phyloP scores from a whole-genome alignment of 2,113 vertebrate species.

The Chunga burmeisteri region DNA sequence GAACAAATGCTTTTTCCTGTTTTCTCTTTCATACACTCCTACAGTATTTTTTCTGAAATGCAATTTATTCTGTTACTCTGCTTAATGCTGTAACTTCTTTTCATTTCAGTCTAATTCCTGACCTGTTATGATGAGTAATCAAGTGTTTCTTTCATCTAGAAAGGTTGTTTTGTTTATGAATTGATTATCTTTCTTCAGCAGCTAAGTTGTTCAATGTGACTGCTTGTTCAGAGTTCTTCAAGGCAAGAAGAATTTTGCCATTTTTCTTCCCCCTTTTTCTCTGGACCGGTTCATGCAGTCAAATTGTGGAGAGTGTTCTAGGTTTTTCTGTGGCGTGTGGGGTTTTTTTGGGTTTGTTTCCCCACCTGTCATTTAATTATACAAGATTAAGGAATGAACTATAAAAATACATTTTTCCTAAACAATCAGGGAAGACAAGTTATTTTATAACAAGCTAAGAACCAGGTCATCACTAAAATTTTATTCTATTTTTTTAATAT shows the following conservation, averaged over 20 bases:
- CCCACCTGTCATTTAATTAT: not conserved
- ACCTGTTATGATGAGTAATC: not conserved
- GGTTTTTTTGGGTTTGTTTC: not conserved
- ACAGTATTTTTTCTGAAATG: not conserved
- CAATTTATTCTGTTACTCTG: not conserved
- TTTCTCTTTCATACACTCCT: not conserved
- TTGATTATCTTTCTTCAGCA: not conserved
- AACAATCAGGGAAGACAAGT: not conserved
- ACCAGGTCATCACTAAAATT: not conserved
- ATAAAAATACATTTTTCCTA: not conserved
- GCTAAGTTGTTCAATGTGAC: not conserved
- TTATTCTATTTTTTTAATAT: not conserved
- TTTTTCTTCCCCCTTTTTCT: not conserved
- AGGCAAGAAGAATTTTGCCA: not conserved
- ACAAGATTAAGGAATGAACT: not conserved
- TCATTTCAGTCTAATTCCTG: not conserved
- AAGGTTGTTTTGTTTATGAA: not conserved
- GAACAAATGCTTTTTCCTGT: not conserved
- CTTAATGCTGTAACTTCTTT: not conserved
- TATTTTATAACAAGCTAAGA: not conserved
- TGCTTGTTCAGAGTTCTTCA: not conserved
- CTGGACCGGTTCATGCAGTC: not conserved
- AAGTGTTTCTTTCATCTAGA: not conserved
- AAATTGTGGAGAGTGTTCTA: not conserved
- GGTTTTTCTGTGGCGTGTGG: not conserved